These are phyloP conservation scores for Isurus oxyrinchus DNA, from an alignment of 2,113 vertebrate species.

Conservation along the genomic window DNA sequence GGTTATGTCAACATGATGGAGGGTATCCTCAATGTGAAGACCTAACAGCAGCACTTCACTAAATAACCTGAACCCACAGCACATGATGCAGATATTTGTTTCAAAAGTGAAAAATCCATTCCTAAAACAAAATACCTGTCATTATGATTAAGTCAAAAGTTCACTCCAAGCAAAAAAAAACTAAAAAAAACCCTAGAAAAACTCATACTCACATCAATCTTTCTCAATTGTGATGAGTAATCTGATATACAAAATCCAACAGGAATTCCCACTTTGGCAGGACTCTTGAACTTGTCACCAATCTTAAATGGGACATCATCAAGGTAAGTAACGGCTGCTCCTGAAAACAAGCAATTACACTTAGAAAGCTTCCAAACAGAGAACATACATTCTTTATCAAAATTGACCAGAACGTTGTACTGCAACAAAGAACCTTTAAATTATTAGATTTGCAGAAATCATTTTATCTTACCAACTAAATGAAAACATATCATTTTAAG, in stretches of 20 bases:
- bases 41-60: not conserved
- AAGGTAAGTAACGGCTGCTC: slow-evolving; percentile 93
- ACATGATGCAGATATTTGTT: not conserved
- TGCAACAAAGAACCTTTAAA: not conserved
- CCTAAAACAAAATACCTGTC: not conserved
- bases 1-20: too few relatives aligned
- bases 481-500: not conserved
- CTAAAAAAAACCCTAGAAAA: not conserved
- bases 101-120: not conserved
- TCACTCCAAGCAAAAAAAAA: not conserved
- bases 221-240: slow-evolving; percentile 62
- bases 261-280: slow-evolving; percentile 87
- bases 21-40: too few relatives aligned
- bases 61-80: not conserved
- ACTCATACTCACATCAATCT: slow-evolving; percentile 66
- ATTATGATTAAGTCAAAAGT: not conserved
- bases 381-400: not conserved
- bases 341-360: slow-evolving; percentile 53
- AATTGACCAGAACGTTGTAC: not conserved
- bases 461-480: not conserved
- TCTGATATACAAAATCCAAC: slow-evolving; percentile 81
- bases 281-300: slow-evolving; percentile 87
- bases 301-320: slow-evolving; percentile 96
- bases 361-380: not conserved
- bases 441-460: not conserved